phyloP scores from a whole-genome alignment of 2,888 invertebrate genomes.

The Gastrophysa polygoni region DNA sequence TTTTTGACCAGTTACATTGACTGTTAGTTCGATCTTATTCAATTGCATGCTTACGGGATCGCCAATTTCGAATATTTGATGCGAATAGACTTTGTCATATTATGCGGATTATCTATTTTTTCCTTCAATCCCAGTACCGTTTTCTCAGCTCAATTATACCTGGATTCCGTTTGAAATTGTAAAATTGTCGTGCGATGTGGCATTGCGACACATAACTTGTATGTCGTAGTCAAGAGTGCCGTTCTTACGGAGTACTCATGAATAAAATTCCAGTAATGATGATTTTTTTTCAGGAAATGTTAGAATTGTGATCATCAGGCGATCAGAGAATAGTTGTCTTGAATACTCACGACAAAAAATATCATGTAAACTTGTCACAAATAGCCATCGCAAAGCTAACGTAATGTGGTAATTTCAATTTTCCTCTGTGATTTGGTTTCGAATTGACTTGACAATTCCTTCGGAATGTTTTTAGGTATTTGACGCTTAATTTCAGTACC shows the following conservation, averaged over 20 bases:
- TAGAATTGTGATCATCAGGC: too few relatives aligned
- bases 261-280: too few relatives aligned
- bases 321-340: too few relatives aligned
- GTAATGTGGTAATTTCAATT: too few relatives aligned
- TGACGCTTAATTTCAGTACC: too few relatives aligned
- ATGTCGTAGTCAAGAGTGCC: neutral
- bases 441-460: too few relatives aligned
- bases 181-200: neutral
- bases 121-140: neutral
- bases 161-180: neutral
- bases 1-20: conserved; percentile 20
- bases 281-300: too few relatives aligned
- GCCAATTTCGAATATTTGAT: neutral
- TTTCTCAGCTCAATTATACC: neutral
- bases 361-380: too few relatives aligned
- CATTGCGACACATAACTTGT: neutral
- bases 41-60: neutral
- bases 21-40: conserved; percentile 19
- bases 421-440: too few relatives aligned
- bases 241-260: neutral
- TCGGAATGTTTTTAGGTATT: too few relatives aligned
- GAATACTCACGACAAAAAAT: too few relatives aligned
- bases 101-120: neutral
- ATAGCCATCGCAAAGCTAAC: too few relatives aligned
- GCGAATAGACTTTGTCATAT: neutral